Evolutionary conservation across 1,140 invertebrate species (phyloP).

Genomic region (Hyles euphorbiae): DNA sequence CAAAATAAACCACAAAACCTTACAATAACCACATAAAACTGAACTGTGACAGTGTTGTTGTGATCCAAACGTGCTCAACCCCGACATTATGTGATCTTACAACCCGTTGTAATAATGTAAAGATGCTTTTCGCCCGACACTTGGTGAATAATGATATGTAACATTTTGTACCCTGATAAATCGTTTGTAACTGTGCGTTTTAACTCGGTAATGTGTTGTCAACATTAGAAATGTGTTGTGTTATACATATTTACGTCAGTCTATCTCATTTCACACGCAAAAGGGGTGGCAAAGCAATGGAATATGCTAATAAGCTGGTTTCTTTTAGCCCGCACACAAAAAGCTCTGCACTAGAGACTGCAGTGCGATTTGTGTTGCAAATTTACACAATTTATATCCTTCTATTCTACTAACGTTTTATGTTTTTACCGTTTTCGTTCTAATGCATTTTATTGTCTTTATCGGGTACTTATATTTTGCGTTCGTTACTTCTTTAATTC

Average conservation of each 20-base stretch:
- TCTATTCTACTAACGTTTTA: slow-evolving; percentile 4
- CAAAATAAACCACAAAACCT: slow-evolving; percentile 59
- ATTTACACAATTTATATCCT: slow-evolving; percentile 44
- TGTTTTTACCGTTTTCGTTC: too few species aligned
- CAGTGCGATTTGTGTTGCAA: slow-evolving; percentile 73
- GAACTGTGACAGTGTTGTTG: slow-evolving; percentile 6
- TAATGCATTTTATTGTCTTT: background rate
- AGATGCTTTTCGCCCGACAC: slow-evolving; percentile 44
- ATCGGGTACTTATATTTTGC: background rate
- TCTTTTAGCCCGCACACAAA: slow-evolving; percentile 67
- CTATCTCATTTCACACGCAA: slow-evolving; percentile 14
- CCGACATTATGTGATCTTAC: slow-evolving; percentile 23
- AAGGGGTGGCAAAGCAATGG: slow-evolving; percentile 29
- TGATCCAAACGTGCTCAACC: slow-evolving; percentile 37
- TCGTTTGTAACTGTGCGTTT: slow-evolving; percentile 47
- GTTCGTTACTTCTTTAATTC: slow-evolving; percentile 5
- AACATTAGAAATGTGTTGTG: slow-evolving; percentile 27
- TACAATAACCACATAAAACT: slow-evolving; percentile 8
- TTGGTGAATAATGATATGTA: slow-evolving; percentile 57
- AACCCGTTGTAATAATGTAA: slow-evolving; percentile 28
- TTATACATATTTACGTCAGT: slow-evolving; percentile 16
- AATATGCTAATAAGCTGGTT: slow-evolving; percentile 68
- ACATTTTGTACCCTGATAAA: slow-evolving; percentile 61
- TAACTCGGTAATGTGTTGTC: slow-evolving; percentile 61
- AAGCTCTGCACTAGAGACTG: slow-evolving; percentile 72